These are phyloP conservation scores for Mormyrus iriodes DNA, from an alignment of 2,113 vertebrate genomes.

Conservation along the genomic window DNA sequence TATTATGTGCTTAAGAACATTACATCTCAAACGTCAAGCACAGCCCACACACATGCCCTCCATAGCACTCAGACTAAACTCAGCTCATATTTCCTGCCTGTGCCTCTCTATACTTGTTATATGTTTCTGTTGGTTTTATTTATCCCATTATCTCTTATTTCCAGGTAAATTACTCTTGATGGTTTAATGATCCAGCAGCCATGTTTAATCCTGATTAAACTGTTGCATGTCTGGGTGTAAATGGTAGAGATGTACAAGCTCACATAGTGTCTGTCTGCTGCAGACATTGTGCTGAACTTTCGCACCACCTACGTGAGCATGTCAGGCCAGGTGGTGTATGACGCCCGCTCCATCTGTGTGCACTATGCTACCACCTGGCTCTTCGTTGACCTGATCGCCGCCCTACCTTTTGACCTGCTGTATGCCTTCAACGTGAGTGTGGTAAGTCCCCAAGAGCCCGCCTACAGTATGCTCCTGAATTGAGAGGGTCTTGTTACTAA, in stretches of 20 bases:
- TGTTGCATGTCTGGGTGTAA: neutral
- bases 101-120: neutral
- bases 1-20: neutral
- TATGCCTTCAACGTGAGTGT: constrained; percentile 74
- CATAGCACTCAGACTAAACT: neutral
- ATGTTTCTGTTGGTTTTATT: neutral
- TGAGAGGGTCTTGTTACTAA: neutral
- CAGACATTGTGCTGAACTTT: constrained; percentile 72
- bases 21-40: neutral
- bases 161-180: neutral
- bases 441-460: constrained; percentile 50
- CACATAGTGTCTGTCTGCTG: constrained; percentile 2
- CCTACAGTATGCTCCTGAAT: neutral
- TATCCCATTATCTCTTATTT: neutral
- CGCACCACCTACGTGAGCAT: constrained; percentile 74
- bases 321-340: constrained; percentile 73
- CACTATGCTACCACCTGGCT: constrained; percentile 78
- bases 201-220: neutral
- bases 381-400: constrained; percentile 72
- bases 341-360: constrained; percentile 72
- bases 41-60: neutral
- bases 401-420: constrained; percentile 72
- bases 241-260: too few species aligned
- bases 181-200: neutral
- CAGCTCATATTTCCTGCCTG: neutral